A percentile compares a stretch with the other conserved stretches of the same genome.
Conservation (phyloP, 2,113 vertebrate genomes). For the Sapajus apella region DNA sequence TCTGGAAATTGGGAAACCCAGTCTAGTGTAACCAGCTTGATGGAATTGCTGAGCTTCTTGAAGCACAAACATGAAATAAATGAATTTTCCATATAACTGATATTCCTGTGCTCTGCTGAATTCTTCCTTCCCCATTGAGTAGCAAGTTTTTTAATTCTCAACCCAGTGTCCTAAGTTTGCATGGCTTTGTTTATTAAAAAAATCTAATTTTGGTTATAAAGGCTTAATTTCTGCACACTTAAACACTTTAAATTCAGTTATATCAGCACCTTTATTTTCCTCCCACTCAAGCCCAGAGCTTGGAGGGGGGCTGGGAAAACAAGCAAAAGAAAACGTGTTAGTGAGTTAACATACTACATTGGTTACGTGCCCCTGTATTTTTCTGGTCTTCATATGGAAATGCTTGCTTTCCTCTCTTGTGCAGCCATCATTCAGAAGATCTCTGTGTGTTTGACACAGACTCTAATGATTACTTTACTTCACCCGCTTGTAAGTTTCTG, state of each 20-base stretch:
- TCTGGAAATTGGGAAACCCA: not conserved
- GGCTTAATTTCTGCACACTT: not conserved
- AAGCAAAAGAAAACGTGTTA: not conserved
- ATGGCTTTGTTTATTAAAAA: not conserved
- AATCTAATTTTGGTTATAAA: not conserved
- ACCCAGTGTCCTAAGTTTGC: not conserved
- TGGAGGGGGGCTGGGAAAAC: too few species aligned
- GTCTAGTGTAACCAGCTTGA: not conserved
- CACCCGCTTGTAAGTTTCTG: conserved; percentile 88
- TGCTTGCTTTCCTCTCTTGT: conserved; percentile 40
- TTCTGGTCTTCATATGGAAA: not conserved
- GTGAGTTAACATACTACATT: not conserved
- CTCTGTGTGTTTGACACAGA: conserved; percentile 88
- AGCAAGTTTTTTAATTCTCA: conserved; percentile 16
- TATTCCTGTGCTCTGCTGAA: not conserved
- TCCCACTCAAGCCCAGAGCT: too few species aligned
- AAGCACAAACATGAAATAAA: not conserved
- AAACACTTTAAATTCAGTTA: not conserved
- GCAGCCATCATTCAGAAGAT: conserved; percentile 84
- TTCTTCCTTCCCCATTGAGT: not conserved
- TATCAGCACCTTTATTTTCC: not conserved
- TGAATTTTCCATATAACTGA: conserved; percentile 29
- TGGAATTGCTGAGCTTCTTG: not conserved
- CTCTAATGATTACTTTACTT: conserved; percentile 80
- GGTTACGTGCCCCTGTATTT: not conserved